These are phyloP conservation scores for Xanthia icteritia DNA, from an alignment of 2,888 invertebrate species.

Conservation along the genomic window DNA sequence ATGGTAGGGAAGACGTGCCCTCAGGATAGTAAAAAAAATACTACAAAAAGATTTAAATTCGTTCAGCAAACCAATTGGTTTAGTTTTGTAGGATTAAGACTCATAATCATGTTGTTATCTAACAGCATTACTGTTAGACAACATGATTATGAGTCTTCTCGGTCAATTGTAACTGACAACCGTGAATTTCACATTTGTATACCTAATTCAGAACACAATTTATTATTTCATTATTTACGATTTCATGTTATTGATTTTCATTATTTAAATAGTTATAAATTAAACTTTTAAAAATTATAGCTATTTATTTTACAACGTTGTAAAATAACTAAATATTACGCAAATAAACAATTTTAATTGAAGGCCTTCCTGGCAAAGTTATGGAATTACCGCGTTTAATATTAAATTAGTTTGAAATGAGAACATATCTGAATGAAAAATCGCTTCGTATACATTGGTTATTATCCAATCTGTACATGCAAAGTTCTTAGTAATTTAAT, in stretches of 20 bases:
- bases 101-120: not conserved
- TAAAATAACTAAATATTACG: constrained; percentile 26
- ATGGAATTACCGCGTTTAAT: constrained; percentile 43
- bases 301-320: constrained; percentile 6
- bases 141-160: too few species aligned
- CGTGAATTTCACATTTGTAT: constrained; percentile 24
- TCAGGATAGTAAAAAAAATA: too few species aligned
- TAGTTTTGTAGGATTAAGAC: not conserved
- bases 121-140: not conserved
- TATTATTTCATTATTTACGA: too few species aligned
- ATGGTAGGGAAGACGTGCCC: too few species aligned
- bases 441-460: constrained; percentile 48
- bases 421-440: constrained; percentile 64
- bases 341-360: constrained; percentile 2
- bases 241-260: too few species aligned
- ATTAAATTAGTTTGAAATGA: constrained; percentile 53
- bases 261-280: too few species aligned
- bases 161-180: constrained; percentile 1
- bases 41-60: not conserved
- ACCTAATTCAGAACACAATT: not conserved
- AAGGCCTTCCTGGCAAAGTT: constrained; percentile 21
- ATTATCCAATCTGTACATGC: constrained; percentile 55
- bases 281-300: too few species aligned
- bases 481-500: constrained; percentile 49
- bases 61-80: not conserved